Evolutionary conservation across 1,140 invertebrate genomes (phyloP).

Genomic region (Plectrocnemia conspersa): DNA sequence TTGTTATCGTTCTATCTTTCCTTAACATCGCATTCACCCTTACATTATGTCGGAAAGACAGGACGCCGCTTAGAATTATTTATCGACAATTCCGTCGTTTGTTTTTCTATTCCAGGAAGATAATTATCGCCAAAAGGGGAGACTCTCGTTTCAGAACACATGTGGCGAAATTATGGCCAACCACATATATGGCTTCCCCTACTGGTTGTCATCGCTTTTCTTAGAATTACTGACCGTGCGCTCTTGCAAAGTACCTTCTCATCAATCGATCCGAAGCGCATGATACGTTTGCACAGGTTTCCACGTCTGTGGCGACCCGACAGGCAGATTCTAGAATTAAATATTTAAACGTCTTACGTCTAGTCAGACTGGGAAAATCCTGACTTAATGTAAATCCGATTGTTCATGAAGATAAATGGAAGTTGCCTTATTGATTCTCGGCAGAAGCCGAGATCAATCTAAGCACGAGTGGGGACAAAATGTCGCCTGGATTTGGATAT

Average conservation of each 20-base stretch:
- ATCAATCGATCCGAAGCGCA: too few relatives aligned
- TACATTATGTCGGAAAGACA: too few relatives aligned
- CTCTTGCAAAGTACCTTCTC: not conserved
- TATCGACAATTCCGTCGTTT: too few relatives aligned
- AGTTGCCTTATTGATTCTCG: constrained; percentile 23
- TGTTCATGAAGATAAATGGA: constrained; percentile 25
- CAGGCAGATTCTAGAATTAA: not conserved
- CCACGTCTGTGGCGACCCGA: too few relatives aligned
- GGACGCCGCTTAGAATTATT: too few relatives aligned
- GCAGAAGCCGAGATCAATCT: constrained; percentile 22
- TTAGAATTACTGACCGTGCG: not conserved
- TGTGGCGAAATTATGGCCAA: not conserved
- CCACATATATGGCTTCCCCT: not conserved
- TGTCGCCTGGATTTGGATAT: constrained; percentile 19
- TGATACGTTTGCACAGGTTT: too few relatives aligned
- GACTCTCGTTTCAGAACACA: not conserved
- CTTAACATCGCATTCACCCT: too few relatives aligned
- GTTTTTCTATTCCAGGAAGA: not conserved
- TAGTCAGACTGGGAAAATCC: not conserved
- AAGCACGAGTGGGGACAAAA: constrained; percentile 2
- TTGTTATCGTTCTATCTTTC: too few relatives aligned
- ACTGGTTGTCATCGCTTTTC: constrained; percentile 1
- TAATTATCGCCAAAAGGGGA: not conserved
- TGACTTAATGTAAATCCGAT: constrained; percentile 21
- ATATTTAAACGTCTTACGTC: not conserved